A percentile compares a stretch with the other conserved stretches of the same genome.
Evolutionary conservation across 2,113 vertebrate genomes (phyloP).

Genomic region (Etheostoma spectabile): DNA sequence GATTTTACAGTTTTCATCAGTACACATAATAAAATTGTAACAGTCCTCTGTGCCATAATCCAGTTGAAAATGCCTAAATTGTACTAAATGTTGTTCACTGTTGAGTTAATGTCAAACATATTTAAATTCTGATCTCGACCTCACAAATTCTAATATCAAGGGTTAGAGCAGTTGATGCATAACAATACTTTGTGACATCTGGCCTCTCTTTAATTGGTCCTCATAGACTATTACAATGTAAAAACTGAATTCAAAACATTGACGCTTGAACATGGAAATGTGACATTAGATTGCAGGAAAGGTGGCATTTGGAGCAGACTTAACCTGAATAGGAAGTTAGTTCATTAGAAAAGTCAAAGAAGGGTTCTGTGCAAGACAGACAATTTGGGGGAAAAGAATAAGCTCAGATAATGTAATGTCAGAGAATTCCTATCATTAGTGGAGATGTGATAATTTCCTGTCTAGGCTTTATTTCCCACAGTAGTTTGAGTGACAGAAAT

Average conservation of each 20-base stretch:
- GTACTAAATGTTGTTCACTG: slow-evolving; percentile 16
- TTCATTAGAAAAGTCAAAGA: slow-evolving; percentile 81
- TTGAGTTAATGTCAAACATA: slow-evolving; percentile 37
- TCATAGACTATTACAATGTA: slow-evolving; percentile 66
- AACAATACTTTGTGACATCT: slow-evolving; percentile 72
- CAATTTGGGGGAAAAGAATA: slow-evolving; percentile 51
- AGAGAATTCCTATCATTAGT: slow-evolving; percentile 74
- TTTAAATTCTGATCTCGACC: slow-evolving; percentile 56
- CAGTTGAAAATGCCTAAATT: slow-evolving; percentile 8
- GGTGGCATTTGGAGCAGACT: slow-evolving; percentile 78
- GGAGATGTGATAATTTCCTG: slow-evolving; percentile 62
- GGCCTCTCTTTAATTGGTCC: slow-evolving; percentile 78
- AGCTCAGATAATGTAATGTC: slow-evolving; percentile 69
- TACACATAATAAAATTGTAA: background rate
- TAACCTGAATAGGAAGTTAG: slow-evolving; percentile 75
- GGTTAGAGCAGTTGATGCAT: slow-evolving; percentile 67
- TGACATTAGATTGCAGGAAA: slow-evolving; percentile 79
- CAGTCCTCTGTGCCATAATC: background rate
- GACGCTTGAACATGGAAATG: slow-evolving; percentile 82
- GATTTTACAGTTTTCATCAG: background rate
- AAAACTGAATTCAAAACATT: slow-evolving; percentile 62
- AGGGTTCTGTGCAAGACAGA: slow-evolving; percentile 38
- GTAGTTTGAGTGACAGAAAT: slow-evolving; percentile 67
- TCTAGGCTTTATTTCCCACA: slow-evolving; percentile 47
- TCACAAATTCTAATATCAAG: slow-evolving; percentile 63